These are phyloP conservation scores for Salmo trutta DNA, from an alignment of 2,797 vertebrate genomes.

Conservation along the genomic window DNA sequence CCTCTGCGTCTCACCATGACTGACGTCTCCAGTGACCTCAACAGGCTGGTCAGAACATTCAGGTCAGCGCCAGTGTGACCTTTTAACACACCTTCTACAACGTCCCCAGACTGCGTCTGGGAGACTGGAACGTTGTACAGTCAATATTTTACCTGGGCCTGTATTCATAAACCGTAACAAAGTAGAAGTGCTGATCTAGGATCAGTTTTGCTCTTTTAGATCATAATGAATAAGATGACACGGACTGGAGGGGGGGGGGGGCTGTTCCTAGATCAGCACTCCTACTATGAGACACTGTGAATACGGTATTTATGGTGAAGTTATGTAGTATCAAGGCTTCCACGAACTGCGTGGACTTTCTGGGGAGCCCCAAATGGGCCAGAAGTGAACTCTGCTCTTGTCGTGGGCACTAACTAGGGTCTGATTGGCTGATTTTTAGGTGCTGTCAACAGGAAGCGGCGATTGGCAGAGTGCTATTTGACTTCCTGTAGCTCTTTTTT, in stretches of 20 bases:
- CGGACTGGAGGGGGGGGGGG: too few relatives aligned
- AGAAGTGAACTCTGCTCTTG: slow-evolving; percentile 45
- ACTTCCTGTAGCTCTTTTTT: slow-evolving; percentile 60
- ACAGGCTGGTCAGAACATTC: slow-evolving; percentile 76
- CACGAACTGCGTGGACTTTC: neutral
- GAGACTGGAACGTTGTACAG: neutral
- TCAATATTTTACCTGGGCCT: neutral
- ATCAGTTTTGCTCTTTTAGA: too few relatives aligned
- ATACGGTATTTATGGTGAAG: neutral
- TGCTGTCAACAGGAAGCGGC: slow-evolving; percentile 57
- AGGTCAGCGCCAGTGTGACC: slow-evolving; percentile 62
- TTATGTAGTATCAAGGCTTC: neutral
- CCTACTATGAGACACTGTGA: neutral
- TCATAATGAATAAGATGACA: too few relatives aligned
- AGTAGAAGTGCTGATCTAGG: neutral
- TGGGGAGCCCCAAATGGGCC: neutral
- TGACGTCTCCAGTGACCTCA: slow-evolving; percentile 70
- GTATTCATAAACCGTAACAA: too few relatives aligned
- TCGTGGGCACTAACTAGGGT: slow-evolving; percentile 28
- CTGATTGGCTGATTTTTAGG: slow-evolving; percentile 44
- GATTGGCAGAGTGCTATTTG: slow-evolving; percentile 51
- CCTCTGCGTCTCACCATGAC: slow-evolving; percentile 69
- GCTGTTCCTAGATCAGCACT: too few relatives aligned
- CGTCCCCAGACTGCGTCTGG: neutral
- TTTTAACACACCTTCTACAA: neutral